Percentiles rank a stretch among this genome's conserved stretches.
Evolutionary conservation across 37 sponge, comb jelly and placozoan species (phyloP).

Genomic region (Amphimedon queenslandica): DNA sequence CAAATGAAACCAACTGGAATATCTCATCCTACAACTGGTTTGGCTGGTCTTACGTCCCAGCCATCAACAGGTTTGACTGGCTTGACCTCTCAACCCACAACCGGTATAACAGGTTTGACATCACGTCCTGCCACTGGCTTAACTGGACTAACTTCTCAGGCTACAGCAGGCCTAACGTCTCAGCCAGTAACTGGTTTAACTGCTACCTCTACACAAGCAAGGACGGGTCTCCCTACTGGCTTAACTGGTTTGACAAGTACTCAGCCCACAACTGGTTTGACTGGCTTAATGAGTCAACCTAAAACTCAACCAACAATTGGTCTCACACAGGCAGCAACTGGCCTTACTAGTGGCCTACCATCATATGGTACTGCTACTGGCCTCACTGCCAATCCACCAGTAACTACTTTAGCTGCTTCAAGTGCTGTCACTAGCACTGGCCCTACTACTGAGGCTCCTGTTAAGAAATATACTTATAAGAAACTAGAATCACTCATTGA

Average conservation of each 20-base stretch:
- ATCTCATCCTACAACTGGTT: background rate
- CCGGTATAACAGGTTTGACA: background rate
- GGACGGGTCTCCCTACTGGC: background rate
- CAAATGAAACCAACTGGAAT: background rate
- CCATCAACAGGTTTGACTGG: conserved; percentile 2
- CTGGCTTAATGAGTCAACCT: background rate
- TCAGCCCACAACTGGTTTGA: background rate
- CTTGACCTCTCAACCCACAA: background rate
- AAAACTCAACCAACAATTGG: background rate
- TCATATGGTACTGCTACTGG: background rate
- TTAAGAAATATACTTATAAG: conserved; percentile 77
- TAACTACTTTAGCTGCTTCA: no score
- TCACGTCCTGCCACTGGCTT: background rate
- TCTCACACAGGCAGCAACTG: background rate
- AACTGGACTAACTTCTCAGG: background rate
- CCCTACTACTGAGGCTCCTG: no score
- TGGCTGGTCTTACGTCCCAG: background rate
- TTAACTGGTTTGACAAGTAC: conserved; percentile 6
- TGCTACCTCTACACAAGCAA: background rate
- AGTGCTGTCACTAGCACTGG: no score
- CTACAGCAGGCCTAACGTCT: background rate
- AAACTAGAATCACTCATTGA: conserved; percentile 90
- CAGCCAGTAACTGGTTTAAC: background rate
- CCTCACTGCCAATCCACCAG: no score
- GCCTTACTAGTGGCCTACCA: background rate